Conservation (phyloP, 2,113 vertebrate genomes). For the Nothoprocta perdicaria region DNA sequence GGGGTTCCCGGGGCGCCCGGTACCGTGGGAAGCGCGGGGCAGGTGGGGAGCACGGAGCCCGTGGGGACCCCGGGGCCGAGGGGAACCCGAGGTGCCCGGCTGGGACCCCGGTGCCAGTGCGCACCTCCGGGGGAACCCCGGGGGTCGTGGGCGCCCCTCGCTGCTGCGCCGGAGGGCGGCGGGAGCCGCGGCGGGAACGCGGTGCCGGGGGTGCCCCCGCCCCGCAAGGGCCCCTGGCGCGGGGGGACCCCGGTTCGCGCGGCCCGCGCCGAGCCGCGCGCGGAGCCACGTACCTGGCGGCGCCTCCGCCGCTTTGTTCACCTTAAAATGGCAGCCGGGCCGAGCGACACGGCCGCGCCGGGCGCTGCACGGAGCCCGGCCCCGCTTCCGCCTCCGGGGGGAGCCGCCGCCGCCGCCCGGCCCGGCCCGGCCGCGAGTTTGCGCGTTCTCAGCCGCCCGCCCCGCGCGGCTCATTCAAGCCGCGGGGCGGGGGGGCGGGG, state of each 20-base stretch:
- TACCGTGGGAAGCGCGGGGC: neutral
- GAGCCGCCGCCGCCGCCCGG: neutral
- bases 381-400: slow-evolving; percentile 19
- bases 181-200: neutral
- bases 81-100: too few species aligned
- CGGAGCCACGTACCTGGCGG: slow-evolving; percentile 7
- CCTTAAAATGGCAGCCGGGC: slow-evolving; percentile 28
- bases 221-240: too few species aligned
- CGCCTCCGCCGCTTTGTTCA: slow-evolving; percentile 17
- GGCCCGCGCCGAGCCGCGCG: neutral
- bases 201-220: neutral
- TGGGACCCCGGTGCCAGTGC: too few species aligned
- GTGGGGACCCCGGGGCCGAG: neutral
- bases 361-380: neutral
- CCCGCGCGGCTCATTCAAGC: too few species aligned
- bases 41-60: neutral
- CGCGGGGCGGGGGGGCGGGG: too few species aligned
- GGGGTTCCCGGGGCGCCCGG: neutral
- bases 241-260: too few species aligned
- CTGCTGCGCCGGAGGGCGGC: too few species aligned
- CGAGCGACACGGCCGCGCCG: neutral
- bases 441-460: too few species aligned
- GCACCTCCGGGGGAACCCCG: too few species aligned
- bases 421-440: too few species aligned
- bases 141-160: too few species aligned